phyloP scores from a whole-genome alignment of 2,113 vertebrate genomes.

The Labeo rohita region DNA sequence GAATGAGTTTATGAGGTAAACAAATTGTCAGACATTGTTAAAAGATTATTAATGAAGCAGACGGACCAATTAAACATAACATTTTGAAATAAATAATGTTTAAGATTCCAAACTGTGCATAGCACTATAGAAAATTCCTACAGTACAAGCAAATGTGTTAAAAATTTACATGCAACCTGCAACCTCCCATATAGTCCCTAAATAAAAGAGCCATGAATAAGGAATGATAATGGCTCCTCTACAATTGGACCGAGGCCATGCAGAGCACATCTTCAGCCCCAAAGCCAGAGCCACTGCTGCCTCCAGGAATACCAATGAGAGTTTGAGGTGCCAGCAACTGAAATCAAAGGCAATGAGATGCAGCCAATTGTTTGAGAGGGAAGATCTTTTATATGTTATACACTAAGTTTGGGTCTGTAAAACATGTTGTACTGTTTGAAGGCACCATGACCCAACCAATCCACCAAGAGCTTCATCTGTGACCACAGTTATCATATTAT shows the following conservation, averaged over 20 bases:
- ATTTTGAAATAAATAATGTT: not conserved
- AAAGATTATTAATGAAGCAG: not conserved
- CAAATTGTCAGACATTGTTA: constrained; percentile 8
- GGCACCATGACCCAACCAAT: not conserved
- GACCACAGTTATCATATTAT: constrained; percentile 9
- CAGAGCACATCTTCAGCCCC: constrained; percentile 38
- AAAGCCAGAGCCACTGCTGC: constrained; percentile 29
- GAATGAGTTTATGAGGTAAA: not conserved
- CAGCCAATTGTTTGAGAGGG: not conserved
- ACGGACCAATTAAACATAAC: not conserved
- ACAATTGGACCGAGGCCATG: constrained; percentile 27
- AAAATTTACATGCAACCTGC: not conserved
- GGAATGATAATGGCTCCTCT: constrained; percentile 37
- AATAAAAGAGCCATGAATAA: constrained; percentile 37
- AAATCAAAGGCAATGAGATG: constrained; percentile 24
- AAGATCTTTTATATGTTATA: not conserved
- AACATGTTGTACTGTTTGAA: not conserved
- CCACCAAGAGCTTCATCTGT: not conserved
- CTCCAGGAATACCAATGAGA: constrained; percentile 50
- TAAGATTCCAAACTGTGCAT: not conserved
- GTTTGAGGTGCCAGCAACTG: constrained; percentile 2
- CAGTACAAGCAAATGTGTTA: not conserved
- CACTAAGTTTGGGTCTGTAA: not conserved
- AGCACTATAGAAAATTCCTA: not conserved
- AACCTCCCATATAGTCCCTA: constrained; percentile 6